Evolutionary conservation across 2,797 vertebrate genomes (phyloP).

Genomic region (Micropoecilia bifurca): DNA sequence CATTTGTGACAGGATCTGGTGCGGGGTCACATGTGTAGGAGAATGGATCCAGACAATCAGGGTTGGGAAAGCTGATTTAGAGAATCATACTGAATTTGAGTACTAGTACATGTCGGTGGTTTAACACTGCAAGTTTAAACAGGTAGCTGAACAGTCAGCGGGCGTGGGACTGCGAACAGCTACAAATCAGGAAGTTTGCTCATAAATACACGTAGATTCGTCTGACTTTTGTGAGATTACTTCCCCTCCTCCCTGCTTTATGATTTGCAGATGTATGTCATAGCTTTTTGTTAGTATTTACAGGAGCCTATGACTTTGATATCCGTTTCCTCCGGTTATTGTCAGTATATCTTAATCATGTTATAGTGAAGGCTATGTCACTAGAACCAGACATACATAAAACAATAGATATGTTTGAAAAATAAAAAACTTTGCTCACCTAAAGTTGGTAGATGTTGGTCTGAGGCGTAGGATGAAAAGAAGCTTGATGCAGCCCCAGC

Average conservation of each 20-base stretch:
- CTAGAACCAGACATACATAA: constrained; percentile 16
- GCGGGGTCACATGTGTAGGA: not conserved
- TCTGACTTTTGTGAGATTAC: constrained; percentile 15
- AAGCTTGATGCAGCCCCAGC: constrained; percentile 12
- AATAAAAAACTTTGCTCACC: constrained; percentile 35
- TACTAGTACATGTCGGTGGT: not conserved
- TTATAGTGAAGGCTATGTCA: constrained; percentile 1
- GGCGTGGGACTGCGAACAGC: not conserved
- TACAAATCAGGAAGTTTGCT: constrained; percentile 46
- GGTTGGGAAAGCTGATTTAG: not conserved
- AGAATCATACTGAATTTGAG: not conserved
- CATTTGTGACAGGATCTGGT: not conserved
- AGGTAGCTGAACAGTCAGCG: not conserved
- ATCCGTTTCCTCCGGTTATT: not conserved
- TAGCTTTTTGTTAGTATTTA: constrained; percentile 6
- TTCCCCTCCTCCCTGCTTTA: not conserved
- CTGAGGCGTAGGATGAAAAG: constrained; percentile 11
- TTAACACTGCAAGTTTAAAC: constrained; percentile 38
- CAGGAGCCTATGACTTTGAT: not conserved
- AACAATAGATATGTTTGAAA: not conserved
- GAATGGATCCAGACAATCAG: not conserved
- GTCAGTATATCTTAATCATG: not conserved
- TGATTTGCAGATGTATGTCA: not conserved
- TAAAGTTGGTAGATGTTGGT: constrained; percentile 28
- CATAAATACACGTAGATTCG: constrained; percentile 9